Evolutionary conservation across 2,888 invertebrate species (phyloP), one percentile per base, ranked within the genome.

Genomic region (Pseudococcus longispinus): DNA sequence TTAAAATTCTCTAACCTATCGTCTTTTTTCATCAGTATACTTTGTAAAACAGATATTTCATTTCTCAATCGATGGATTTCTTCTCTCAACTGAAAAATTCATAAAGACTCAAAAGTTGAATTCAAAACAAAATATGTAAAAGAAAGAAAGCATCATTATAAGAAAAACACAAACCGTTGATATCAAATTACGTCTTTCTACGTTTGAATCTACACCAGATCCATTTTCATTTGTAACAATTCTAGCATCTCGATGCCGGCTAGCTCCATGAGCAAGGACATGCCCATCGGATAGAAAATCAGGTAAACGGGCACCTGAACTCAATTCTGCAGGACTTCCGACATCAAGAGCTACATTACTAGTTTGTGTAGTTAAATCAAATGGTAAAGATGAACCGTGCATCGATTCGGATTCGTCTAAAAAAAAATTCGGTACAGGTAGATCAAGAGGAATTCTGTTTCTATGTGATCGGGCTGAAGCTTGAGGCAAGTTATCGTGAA

Each of bases 211-310:
- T 5, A 9, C 37, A 18, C 15, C 29, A 9, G 26, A 60, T 1
- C 42, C 70, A 70, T 85, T 85, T 20, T 85, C 85, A 13, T 65
- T 32, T 11, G 85, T 70, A 5, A 65, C 23, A 44, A 85, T 37
- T 42, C 87, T 82, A 26, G 82, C 55, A 5, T 87, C 82, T 87
- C 80, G 46, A 15, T 80, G 51, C 0, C 82, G 86, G 23, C 80
- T 70, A 87, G 85, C 42, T 44, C 77, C 87, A 15, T 84, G 88
- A 0, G 86, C 87, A 55, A 91, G 90, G 89, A 92, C 92, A 26
- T 94, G 94, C 6, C 94, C 94, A 89, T 95, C 95, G 2, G 94
- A 94, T 44, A 95, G 91, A 90, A 95, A 95, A 89, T 95, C 95
- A 2, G 95, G 95, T 88, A 95, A 90, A 89, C 83, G 88, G 20